These are phyloP conservation scores for Cariama cristata DNA, from an alignment of 2,113 vertebrate species.

Conservation along the genomic window DNA sequence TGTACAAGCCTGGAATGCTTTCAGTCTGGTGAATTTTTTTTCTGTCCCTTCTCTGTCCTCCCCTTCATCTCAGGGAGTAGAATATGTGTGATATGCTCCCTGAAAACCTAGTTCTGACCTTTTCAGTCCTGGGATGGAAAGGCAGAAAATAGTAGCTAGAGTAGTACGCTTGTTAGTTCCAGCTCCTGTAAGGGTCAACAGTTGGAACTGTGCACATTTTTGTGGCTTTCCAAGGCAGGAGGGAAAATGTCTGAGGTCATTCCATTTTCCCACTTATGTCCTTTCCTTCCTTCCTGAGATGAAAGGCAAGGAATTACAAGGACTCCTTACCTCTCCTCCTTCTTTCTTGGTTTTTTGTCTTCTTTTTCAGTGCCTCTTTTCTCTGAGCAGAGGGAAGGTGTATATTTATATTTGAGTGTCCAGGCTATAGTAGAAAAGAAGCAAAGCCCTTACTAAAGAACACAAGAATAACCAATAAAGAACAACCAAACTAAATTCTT, in stretches of 20 bases:
- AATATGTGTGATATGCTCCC: background rate
- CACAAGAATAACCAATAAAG: background rate
- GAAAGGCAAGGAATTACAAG: background rate
- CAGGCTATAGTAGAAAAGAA: background rate
- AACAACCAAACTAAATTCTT: background rate
- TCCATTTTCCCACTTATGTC: background rate
- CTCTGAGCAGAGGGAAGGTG: background rate
- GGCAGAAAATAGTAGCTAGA: background rate
- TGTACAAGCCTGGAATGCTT: background rate
- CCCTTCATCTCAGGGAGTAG: background rate
- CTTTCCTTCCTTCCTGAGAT: background rate
- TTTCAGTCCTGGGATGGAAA: background rate
- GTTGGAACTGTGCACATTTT: background rate
- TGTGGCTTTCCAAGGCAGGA: background rate
- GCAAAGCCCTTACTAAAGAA: background rate
- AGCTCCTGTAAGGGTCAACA: background rate
- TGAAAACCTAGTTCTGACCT: background rate
- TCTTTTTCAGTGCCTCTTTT: background rate
- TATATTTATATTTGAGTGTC: background rate
- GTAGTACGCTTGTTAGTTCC: background rate
- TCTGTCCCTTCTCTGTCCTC: background rate
- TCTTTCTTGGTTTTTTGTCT: background rate
- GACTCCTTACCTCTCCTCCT: background rate
- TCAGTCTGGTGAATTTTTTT: background rate
- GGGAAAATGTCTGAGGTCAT: background rate